phyloP scores from a whole-genome alignment of 2,888 invertebrate species.

The Julus scandinavius region DNA sequence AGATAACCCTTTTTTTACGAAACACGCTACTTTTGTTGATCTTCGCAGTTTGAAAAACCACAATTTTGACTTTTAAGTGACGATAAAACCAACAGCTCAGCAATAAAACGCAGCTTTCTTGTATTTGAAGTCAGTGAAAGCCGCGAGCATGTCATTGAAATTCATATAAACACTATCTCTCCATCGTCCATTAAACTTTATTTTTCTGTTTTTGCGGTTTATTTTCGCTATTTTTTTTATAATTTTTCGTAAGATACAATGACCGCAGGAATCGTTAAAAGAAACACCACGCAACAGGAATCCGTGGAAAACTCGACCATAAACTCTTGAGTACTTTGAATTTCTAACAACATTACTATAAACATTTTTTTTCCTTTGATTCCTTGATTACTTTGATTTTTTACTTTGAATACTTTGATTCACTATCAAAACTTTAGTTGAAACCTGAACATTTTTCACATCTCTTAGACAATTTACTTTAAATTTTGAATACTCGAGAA shows the following conservation, averaged over 20 bases:
- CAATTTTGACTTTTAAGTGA: background rate
- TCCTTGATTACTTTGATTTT: too few relatives aligned
- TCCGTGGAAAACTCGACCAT: too few relatives aligned
- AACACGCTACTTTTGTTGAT: background rate
- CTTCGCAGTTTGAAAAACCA: background rate
- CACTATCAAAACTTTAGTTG: too few relatives aligned
- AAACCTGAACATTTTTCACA: too few relatives aligned
- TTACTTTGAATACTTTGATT: too few relatives aligned
- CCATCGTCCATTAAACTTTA: slow-evolving; percentile 8
- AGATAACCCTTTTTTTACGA: background rate
- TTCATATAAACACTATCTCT: background rate
- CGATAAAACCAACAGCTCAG: background rate
- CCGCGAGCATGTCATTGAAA: background rate
- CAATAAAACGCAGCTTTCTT: background rate
- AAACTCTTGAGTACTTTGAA: too few relatives aligned
- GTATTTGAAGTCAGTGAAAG: background rate
- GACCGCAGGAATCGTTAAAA: background rate
- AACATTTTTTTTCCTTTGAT: too few relatives aligned
- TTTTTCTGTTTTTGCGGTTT: slow-evolving; percentile 37
- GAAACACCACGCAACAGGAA: background rate
- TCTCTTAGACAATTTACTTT: too few relatives aligned
- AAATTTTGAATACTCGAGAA: too few relatives aligned
- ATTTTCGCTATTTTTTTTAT: background rate
- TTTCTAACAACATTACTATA: too few relatives aligned
- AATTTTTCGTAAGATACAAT: background rate